Evolutionary conservation across 2,888 invertebrate species (phyloP), one percentile per base, ranked within the genome.

Genomic region (Tenthredo amoena): DNA sequence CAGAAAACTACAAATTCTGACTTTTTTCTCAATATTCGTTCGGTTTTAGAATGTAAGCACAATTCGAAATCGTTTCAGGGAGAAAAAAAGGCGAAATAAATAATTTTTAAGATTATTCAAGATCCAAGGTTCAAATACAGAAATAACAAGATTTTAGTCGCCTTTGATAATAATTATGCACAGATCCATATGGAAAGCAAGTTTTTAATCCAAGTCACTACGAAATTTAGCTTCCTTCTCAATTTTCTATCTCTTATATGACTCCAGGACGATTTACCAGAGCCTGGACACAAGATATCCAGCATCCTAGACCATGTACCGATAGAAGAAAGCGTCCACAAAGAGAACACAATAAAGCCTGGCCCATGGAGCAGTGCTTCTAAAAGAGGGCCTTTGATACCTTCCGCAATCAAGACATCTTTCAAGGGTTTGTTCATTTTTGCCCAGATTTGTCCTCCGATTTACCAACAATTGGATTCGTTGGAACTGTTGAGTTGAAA

Each of bases 301-400:
- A 96, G 95, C 88, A 95, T 96, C 88, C 93, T 96, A 85, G 95
- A 95, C 87, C 94, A 94, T 47, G 94, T 95, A 21, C 95, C 95
- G 12, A 94, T 95, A 86, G 95, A 94, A 85, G 94, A 94, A 86
- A 91, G 93, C n/a, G 91, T 94, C 37, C 94, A 95, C 87, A 96
- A 96, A 91, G 97, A 97, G 92, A 97, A 97, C 92, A 94, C 95
- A 2, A 94, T 96, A 87, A 96, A 96, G 90, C 95, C 97, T 1
- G 96, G 96, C 1, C 95, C 96, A 4, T 97, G 97, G 97, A 96
- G 94, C 82, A 95, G 93, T 86, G 93, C 93, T 6, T 90, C 91
- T 26, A 92, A 92, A 86, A 93, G 93, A 88, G 92, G 93, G 87
- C 91, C 91, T 76, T 87, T 92, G 40, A 89, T 93, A 82, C 87